Conservation (phyloP, 2,113 vertebrate genomes). For the Clinocottus analis region DNA sequence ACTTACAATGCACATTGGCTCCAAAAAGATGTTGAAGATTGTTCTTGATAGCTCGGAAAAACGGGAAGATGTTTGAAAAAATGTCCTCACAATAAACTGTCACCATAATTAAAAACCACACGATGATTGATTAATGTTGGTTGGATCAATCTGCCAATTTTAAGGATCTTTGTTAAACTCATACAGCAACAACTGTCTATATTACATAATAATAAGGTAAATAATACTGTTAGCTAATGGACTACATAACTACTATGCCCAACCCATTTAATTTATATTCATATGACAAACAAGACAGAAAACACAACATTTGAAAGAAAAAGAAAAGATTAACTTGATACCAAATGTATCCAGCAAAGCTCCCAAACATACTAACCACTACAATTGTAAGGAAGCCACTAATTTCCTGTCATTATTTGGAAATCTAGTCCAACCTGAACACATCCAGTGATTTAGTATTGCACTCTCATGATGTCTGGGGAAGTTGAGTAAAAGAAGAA, state of each 20-base stretch:
- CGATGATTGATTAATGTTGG: too few species aligned
- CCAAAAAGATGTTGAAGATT: not conserved
- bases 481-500: not conserved
- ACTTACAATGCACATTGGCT: not conserved
- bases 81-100: too few species aligned
- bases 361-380: not conserved
- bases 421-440: not conserved
- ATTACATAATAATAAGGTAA: not conserved
- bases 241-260: not conserved
- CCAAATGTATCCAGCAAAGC: not conserved
- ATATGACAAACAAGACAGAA: not conserved
- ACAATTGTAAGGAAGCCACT: not conserved
- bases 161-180: too few species aligned
- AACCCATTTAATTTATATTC: not conserved
- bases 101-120: too few species aligned
- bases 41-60: not conserved
- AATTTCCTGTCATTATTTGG: not conserved
- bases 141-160: too few species aligned
- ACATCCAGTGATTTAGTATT: not conserved
- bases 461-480: not conserved
- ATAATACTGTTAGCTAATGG: not conserved
- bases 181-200: not conserved
- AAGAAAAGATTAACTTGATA: too few species aligned
- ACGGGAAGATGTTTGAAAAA: too few species aligned
- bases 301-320: not conserved